Base-by-base conservation (phyloP, 2,113 vertebrate genomes). In the Caranx melampygus region DNA sequence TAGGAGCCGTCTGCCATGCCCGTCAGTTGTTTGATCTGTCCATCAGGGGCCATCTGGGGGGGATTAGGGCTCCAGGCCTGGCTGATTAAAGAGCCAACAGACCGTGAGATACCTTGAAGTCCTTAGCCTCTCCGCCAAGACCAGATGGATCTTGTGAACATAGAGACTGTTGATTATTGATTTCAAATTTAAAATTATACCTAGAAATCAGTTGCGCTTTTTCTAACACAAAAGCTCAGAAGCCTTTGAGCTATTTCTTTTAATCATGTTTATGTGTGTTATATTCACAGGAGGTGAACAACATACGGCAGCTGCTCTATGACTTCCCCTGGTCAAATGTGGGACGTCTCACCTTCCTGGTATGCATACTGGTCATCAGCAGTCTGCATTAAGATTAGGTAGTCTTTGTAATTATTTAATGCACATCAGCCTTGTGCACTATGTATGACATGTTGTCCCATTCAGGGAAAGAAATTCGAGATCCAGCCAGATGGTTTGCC, bases 401-500 rank as follows among this genome's bases (percentile, higher is more conserved):
- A 51, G 31, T 74, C 31, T 5, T 74, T 14, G 51, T 81, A 65
- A 88, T 83, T 83, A 81, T 86, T 85, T 87, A 85, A 70, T 57
- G 72, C 18, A 3, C 75, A 34, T 70, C 74, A 14, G 59, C 75
- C 68, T 58, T 40, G 72, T 45, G 49, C n/a, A 47, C 63, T 21
- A 4, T 31, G 5, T 68, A 40, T 70, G 75, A 72, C 62, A 51
- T 67, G 10, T 58, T 71, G 42, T 77, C 34, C 14, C 26, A 55
- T 77, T 45, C 90, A 98, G 97, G 96, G 97, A 5, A 96, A 97
- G 81, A 97, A 95, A 87, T 96, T 98, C 58, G 96, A 97, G 94
- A 97, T 98, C 91, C 95, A 96, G 86, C 97, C 95, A 10, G 96
- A 97, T 42, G 96, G 97, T 68, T 93, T 96, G 87, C 96, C 96